Evolutionary conservation across 2,797 vertebrate species (phyloP).

Genomic region (Periparus ater): DNA sequence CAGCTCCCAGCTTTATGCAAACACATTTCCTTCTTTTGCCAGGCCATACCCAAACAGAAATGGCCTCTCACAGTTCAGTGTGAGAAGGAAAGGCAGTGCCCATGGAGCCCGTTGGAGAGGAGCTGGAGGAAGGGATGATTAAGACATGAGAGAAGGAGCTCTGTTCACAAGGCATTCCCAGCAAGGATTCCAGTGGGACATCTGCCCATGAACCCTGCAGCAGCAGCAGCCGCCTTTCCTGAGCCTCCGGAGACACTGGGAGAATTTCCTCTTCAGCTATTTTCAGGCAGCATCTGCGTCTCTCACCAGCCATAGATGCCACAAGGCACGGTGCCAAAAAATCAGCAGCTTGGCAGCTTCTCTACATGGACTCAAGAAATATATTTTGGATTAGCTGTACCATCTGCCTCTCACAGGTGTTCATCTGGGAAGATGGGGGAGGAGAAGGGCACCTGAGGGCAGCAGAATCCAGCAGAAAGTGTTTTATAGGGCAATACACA

Average conservation of each 20-base stretch:
- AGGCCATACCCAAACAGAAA: not conserved
- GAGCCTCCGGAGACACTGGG: not conserved
- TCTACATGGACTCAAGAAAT: constrained; percentile 59
- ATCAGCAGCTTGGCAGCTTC: constrained; percentile 60
- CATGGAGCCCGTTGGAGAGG: rapidly evolving
- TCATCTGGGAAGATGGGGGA: constrained; percentile 10
- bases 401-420: constrained; percentile 60
- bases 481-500: not conserved
- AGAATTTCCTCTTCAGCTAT: constrained; percentile 59
- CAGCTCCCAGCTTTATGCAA: not conserved
- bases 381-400: constrained; percentile 58
- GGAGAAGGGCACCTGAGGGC: constrained; percentile 63
- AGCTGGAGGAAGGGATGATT: not conserved
- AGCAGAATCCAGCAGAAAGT: not conserved
- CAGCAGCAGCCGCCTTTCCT: not conserved
- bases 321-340: constrained; percentile 54
- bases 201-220: not conserved
- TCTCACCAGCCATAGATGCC: constrained; percentile 38
- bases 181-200: rapidly evolving
- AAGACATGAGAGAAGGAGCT: not conserved
- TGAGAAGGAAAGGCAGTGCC: not conserved
- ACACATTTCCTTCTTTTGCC: not conserved
- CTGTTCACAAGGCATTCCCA: not conserved
- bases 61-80: not conserved
- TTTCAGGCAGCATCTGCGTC: constrained; percentile 52